Evolutionary conservation across 2,797 vertebrate genomes (phyloP).

Genomic region (Muscicapa striata): DNA sequence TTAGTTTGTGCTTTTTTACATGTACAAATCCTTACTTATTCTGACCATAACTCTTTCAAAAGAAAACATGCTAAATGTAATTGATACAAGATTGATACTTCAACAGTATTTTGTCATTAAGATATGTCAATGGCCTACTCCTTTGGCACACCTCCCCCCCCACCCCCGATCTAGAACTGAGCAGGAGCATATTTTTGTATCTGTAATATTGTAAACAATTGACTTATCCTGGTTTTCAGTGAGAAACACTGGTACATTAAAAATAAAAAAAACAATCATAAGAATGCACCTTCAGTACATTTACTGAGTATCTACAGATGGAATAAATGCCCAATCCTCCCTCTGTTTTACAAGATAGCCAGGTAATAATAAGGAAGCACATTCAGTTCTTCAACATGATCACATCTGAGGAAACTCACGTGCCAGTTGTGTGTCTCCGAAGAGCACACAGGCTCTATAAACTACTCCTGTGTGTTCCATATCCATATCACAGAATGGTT

Average conservation of each 20-base stretch:
- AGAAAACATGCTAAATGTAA: not conserved
- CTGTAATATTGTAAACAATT: not conserved
- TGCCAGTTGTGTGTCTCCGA: not conserved
- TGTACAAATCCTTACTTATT: not conserved
- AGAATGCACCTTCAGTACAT: not conserved
- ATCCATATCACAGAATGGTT: not conserved
- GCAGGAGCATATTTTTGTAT: not conserved
- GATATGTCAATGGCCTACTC: not conserved
- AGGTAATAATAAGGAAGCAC: not conserved
- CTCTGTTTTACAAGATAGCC: not conserved
- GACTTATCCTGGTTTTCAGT: not conserved
- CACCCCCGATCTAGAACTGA: not conserved
- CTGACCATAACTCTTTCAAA: not conserved
- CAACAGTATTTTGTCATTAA: not conserved
- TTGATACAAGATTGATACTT: not conserved
- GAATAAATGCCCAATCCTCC: not conserved
- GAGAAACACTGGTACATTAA: not conserved
- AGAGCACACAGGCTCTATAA: not conserved
- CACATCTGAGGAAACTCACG: not conserved
- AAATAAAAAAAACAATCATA: not conserved
- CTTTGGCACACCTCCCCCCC: not conserved
- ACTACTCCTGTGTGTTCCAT: not conserved
- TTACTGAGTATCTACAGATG: not conserved
- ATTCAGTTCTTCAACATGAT: not conserved
- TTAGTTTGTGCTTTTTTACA: not conserved